Evolutionary conservation across 2,113 vertebrate species (phyloP).

Genomic region (Epinephelus fuscoguttatus): DNA sequence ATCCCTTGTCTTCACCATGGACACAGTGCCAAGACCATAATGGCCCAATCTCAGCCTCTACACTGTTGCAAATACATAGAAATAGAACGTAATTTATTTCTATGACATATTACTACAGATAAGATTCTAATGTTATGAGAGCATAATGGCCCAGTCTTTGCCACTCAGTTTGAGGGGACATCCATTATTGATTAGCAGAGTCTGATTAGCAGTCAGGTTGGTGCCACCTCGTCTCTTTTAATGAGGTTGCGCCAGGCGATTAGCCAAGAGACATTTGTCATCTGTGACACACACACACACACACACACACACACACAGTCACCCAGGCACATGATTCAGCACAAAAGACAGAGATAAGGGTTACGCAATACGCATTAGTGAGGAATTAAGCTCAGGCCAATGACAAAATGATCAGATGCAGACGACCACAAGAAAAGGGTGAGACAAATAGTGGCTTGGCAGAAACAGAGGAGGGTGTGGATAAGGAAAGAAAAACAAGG

Average conservation of each 20-base stretch:
- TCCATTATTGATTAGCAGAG: slow-evolving; percentile 13
- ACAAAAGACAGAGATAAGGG: not conserved
- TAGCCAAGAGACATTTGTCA: slow-evolving; percentile 7
- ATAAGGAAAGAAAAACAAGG: not conserved
- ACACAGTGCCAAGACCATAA: not conserved
- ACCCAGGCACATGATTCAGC: slow-evolving; percentile 2
- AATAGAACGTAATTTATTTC: too few species aligned
- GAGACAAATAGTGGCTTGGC: not conserved
- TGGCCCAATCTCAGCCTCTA: too few species aligned
- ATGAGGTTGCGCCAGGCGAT: not conserved
- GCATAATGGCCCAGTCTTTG: not conserved
- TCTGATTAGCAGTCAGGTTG: not conserved
- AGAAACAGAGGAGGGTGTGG: not conserved
- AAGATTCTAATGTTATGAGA: not conserved
- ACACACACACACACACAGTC: not conserved
- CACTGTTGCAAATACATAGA: too few species aligned
- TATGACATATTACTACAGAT: too few species aligned
- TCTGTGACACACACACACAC: not conserved
- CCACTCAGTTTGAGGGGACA: not conserved
- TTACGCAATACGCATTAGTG: not conserved
- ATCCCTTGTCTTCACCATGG: not conserved
- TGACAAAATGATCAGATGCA: not conserved
- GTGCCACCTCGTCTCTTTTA: not conserved
- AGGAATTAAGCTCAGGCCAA: not conserved
- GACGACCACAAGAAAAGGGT: not conserved